Conservation (phyloP, 2,113 vertebrate species). For the Conger conger region DNA sequence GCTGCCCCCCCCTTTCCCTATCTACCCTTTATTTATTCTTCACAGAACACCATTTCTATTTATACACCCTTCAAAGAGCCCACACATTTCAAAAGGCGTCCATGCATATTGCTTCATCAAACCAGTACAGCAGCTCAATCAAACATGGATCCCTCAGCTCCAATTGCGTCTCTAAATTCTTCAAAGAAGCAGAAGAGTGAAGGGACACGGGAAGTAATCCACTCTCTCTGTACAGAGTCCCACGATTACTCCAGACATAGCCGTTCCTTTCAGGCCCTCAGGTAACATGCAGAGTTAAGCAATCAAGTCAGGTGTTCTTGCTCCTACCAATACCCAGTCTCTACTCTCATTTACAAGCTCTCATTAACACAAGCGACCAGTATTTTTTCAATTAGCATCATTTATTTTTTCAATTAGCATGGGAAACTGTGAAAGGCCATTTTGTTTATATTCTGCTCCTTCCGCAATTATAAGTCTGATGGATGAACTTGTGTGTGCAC, state of each 20-base stretch:
- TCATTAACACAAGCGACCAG: no score
- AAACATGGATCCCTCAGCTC: neutral
- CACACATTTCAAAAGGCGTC: conserved; percentile 6
- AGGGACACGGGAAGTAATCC: conserved; percentile 8
- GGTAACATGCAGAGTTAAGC: neutral
- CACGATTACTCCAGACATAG: neutral
- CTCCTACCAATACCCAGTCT: no score
- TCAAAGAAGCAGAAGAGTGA: conserved; percentile 10
- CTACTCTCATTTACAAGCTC: no score
- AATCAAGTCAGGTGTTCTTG: no score
- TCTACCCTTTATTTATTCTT: neutral
- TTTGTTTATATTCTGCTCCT: neutral
- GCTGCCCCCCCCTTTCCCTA: neutral
- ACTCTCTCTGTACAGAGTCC: neutral
- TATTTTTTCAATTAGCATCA: neutral
- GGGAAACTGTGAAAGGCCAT: neutral
- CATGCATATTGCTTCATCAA: neutral
- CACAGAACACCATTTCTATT: conserved; percentile 5
- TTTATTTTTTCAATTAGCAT: neutral
- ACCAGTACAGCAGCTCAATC: neutral
- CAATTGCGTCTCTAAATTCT: neutral
- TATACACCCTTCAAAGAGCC: neutral
- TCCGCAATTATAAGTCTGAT: neutral
- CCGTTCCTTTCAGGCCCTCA: neutral
- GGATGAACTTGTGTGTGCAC: neutral